A percentile compares a stretch with the other conserved stretches of the same genome.
Conservation (phyloP, 2,797 vertebrate genomes). For the Saxicola maurus region DNA sequence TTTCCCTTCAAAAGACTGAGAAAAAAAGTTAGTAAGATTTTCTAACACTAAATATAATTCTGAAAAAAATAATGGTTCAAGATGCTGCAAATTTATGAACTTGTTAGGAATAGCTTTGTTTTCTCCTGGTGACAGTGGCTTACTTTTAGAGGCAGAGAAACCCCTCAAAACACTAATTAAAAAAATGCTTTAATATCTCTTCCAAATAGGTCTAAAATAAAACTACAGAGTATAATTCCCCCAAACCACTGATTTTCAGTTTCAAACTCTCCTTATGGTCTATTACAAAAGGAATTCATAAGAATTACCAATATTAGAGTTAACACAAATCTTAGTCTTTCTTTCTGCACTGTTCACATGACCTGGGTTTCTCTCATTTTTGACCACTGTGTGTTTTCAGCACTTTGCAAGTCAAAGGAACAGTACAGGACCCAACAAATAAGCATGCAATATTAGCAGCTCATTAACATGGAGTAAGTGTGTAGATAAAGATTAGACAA, state of each 20-base stretch:
- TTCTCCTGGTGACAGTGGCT: not conserved
- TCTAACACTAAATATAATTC: not conserved
- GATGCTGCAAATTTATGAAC: not conserved
- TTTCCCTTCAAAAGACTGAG: not conserved
- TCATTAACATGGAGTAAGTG: rapidly evolving
- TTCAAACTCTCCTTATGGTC: not conserved
- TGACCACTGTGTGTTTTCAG: not conserved
- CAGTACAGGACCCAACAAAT: not conserved
- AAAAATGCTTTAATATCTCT: not conserved
- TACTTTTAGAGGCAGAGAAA: not conserved
- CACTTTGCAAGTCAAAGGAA: not conserved
- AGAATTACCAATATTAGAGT: not conserved
- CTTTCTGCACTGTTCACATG: not conserved
- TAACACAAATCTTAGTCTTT: not conserved
- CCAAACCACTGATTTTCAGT: not conserved
- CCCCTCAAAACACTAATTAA: not conserved
- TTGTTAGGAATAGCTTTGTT: not conserved
- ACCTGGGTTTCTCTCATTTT: not conserved
- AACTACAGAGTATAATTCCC: not conserved
- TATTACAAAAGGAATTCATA: not conserved
- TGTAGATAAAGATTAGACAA: not conserved
- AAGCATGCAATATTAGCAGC: not conserved
- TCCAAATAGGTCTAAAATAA: not conserved
- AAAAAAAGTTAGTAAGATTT: not conserved
- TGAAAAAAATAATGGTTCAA: not conserved